Conservation (phyloP, 2,888 invertebrate genomes). For the Oxycera nigricornis region DNA sequence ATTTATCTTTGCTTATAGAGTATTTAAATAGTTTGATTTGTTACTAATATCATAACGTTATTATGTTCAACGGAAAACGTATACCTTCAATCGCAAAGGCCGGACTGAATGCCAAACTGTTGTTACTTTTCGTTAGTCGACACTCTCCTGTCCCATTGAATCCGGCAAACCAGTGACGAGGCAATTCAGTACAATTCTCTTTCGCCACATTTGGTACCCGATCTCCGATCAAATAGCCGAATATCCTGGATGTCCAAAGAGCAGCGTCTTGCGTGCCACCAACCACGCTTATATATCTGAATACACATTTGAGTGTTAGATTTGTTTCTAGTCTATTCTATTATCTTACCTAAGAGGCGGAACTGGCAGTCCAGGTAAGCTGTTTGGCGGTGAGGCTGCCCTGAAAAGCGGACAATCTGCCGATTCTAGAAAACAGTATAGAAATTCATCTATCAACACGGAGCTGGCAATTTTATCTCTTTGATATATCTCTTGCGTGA, state of each 20-base stretch:
- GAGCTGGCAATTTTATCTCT: constrained; percentile 55
- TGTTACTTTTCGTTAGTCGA: constrained; percentile 75
- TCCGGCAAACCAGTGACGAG: constrained; percentile 70
- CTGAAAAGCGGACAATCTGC: constrained; percentile 74
- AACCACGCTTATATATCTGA: constrained; percentile 60
- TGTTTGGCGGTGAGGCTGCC: constrained; percentile 66
- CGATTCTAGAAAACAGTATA: constrained; percentile 78
- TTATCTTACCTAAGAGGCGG: constrained; percentile 57
- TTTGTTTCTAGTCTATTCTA: constrained; percentile 10
- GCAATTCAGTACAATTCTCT: constrained; percentile 63
- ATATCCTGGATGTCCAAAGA: constrained; percentile 58
- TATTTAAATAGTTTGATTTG: no score
- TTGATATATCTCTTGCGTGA: constrained; percentile 64
- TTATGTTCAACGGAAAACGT: not conserved
- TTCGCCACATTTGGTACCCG: constrained; percentile 53
- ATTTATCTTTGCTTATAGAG: no score
- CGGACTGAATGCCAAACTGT: constrained; percentile 79
- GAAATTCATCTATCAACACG: constrained; percentile 70
- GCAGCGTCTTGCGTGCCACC: constrained; percentile 58
- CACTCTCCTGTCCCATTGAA: constrained; percentile 74
- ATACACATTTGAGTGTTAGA: constrained; percentile 14
- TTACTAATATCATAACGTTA: not conserved
- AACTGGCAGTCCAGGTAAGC: constrained; percentile 57
- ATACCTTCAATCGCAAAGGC: constrained; percentile 77
- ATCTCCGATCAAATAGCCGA: constrained; percentile 57